Base-by-base conservation (phyloP, 2,797 vertebrate species). In the Xenopus petersii region DNA sequence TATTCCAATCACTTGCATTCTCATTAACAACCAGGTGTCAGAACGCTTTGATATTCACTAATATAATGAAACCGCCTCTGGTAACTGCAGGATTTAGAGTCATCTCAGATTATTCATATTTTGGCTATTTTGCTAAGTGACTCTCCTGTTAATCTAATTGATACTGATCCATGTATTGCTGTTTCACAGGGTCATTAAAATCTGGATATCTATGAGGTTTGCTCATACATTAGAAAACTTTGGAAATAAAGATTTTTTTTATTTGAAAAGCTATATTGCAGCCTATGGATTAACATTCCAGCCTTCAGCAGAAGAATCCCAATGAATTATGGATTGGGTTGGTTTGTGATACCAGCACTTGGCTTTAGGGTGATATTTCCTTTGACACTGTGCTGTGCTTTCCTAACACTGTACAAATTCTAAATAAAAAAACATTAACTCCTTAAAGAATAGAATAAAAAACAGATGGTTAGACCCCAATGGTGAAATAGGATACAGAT, bases 381-480 rank as follows among this genome's bases (percentile, higher is more conserved):
- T 71, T 71, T 63, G 59, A 26, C 70, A 61, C n/a, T 13, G n/a
- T 30, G 46, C 15, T 7, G 7, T 58, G n/a, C n/a, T 17, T 58
- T 58, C 51, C 26, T 13, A 26, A 24, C 60, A 8, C 30, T 49
- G 47, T 30, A 30, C 26, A 30, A 30, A 30, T 30, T 30, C 26
- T 30, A 11, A 51, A 62, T 21, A 71, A 46, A 21, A 13, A 2
- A 47, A 63, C 13, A 16, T 49, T 54, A 71, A 71, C 55, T 16
- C 55, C 16, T 16, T 58, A 16, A 58, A 21, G 13, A 9, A 49
- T 49, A 11, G 3, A 2, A 4, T 58, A 17, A 16, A n/a, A 17
- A 58, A 58, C 75, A 78, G 75, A 78, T 78, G 75, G 64, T 72
- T 12, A 10, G 9, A 66, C 58, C 71, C 51, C 11, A 36, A 58